Evolutionary conservation across 2,113 vertebrate species (phyloP).

Genomic region (Lamprologus lemairii): DNA sequence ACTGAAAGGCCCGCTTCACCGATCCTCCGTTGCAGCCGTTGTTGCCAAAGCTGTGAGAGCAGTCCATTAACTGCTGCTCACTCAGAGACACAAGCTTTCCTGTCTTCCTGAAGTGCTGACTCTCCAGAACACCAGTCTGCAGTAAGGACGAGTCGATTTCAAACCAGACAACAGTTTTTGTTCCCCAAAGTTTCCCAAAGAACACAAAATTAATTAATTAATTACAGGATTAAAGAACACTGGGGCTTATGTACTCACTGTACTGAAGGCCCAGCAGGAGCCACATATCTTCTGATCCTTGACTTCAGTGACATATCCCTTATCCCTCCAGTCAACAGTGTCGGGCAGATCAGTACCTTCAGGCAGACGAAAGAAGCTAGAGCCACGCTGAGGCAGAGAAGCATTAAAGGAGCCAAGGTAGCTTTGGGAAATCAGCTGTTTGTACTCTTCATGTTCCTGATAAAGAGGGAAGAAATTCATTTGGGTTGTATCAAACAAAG

Average conservation of each 20-base stretch:
- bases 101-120: background rate
- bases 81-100: conserved; percentile 43
- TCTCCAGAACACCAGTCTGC: conserved; percentile 70
- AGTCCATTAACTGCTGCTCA: conserved; percentile 64
- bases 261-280: conserved; percentile 73
- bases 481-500: rapidly evolving
- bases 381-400: conserved; percentile 39
- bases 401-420: conserved; percentile 60
- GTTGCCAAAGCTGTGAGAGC: conserved; percentile 59
- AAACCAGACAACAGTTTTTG: background rate
- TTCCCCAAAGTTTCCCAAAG: rapidly evolving
- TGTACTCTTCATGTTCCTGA: conserved; percentile 73
- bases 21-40: conserved; percentile 57
- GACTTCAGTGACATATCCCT: conserved; percentile 29
- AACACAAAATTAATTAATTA: too few species aligned
- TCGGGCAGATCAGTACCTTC: background rate
- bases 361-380: conserved; percentile 27
- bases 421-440: conserved; percentile 25
- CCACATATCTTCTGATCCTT: conserved; percentile 69
- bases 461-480: background rate
- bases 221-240: too few species aligned
- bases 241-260: conserved; percentile 41
- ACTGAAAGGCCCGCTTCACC: conserved; percentile 38
- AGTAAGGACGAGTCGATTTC: rapidly evolving
- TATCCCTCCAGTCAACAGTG: conserved; percentile 49